These are phyloP conservation scores for Etheostoma cragini DNA, from an alignment of 2,113 vertebrate species.

Conservation along the genomic window DNA sequence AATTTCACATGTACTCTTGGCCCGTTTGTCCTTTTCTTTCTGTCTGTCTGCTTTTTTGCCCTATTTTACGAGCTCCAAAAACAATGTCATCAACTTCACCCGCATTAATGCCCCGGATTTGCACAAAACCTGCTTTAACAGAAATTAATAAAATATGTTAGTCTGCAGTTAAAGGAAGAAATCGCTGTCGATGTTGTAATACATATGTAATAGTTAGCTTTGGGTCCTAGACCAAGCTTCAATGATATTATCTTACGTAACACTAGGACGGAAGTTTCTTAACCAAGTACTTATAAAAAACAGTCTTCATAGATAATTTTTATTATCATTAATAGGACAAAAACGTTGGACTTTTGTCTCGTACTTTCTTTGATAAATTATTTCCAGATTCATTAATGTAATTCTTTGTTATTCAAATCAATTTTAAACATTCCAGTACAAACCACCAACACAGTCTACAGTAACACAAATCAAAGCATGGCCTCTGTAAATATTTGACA, in stretches of 20 bases:
- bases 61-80: constrained; percentile 29
- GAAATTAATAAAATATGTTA: constrained; percentile 48
- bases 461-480: no score
- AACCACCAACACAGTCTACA: no score
- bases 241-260: constrained; percentile 16
- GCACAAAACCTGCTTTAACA: constrained; percentile 23
- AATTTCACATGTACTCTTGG: constrained; percentile 43
- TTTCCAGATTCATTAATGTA: neutral
- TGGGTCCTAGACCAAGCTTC: neutral
- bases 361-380: neutral
- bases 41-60: constrained; percentile 12
- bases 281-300: neutral
- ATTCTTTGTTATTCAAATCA: neutral
- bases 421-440: no score
- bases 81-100: constrained; percentile 44
- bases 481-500: no score
- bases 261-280: neutral
- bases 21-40: constrained; percentile 44
- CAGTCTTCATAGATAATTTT: neutral
- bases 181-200: constrained; percentile 28
- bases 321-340: neutral
- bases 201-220: constrained; percentile 31
- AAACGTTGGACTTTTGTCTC: neutral
- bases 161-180: constrained; percentile 26
- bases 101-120: constrained; percentile 1